Evolutionary conservation across 2,113 vertebrate species (phyloP), one percentile per base, ranked within the genome.

Genomic region (Eudyptes chrysolophus): DNA sequence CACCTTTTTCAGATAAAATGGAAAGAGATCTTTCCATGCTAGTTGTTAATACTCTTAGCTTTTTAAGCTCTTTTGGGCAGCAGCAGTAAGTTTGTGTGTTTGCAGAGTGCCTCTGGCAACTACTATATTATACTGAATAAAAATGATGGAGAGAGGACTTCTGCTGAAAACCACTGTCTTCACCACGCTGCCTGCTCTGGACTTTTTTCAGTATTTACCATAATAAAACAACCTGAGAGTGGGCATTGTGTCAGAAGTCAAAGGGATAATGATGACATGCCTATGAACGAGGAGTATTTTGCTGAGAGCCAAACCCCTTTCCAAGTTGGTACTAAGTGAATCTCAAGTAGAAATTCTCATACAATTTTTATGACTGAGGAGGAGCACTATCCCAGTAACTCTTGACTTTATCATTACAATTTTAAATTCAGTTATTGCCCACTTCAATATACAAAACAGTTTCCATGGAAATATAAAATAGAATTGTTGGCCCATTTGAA

Each of bases 361-460:
- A 91, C n/a, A 84, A 79, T 77, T 96, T 92, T 92, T 96, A 94
- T 87, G 64, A 84, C 69, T 65, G 66, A 82, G 64, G 42, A n/a
- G 38, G 24, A 78, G 48, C 38, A 2, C 69, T 84, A 94, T 64
- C 51, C n/a, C 71, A 84, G 51, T 88, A 95, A 86, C 52, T 95
- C 78, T 78, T 92, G 91, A 91, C 77, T 96, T 95, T 62, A 32
- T 34, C 34, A 69, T 85, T 82, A 74, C 22, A 87, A 92, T 72
- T 95, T 93, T 65, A 83, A 92, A 89, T 65, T 89, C 64, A 58
- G 78, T 96, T 94, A 91, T 93, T 96, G 54, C 20, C n/a, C 42
- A 80, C 96, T 97, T 96, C 90, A 94, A 95, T 94, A 94, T 70
- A 91, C 36, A 89, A 87, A 97, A 89, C 51, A 57, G 24, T 94